Evolutionary conservation across 2,888 invertebrate species (phyloP).

Genomic region (Sceliomorpha sp.): DNA sequence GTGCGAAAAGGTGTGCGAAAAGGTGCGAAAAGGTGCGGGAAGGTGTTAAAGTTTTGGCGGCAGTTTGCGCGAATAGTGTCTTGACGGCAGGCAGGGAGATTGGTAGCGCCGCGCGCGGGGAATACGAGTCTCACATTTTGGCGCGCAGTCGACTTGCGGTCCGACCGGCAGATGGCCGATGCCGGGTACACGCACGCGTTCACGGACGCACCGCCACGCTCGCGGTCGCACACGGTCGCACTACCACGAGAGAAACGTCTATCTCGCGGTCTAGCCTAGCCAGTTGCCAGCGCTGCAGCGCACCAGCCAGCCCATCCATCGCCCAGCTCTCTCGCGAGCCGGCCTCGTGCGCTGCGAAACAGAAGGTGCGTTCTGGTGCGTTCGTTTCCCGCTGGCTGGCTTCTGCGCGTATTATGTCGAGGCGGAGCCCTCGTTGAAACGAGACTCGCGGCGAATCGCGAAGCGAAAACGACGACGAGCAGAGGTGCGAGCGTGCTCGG

Average conservation of each 20-base stretch:
- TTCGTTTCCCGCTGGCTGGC: conserved; percentile 62
- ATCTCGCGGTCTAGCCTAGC: conserved; percentile 53
- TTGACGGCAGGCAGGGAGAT: conserved; percentile 35
- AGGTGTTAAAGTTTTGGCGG: too few species aligned
- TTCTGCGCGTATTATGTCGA: conserved; percentile 60
- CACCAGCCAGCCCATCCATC: conserved; percentile 66
- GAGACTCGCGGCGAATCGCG: too few species aligned
- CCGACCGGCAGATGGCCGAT: conserved; percentile 77
- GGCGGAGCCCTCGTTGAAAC: conserved; percentile 61
- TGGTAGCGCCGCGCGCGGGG: conserved; percentile 69
- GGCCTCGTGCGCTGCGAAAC: conserved; percentile 71
- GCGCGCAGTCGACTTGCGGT: conserved; percentile 72
- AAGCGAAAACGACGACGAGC: too few species aligned
- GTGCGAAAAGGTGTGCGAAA: background rate
- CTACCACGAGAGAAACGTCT: conserved; percentile 48
- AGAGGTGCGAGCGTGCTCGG: too few species aligned
- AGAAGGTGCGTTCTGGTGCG: conserved; percentile 62
- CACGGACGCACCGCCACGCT: conserved; percentile 41
- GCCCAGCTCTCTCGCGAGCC: conserved; percentile 71
- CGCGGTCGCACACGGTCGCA: conserved; percentile 42
- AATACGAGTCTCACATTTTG: conserved; percentile 72
- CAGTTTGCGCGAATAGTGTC: background rate
- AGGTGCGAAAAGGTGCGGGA: conserved; percentile 1
- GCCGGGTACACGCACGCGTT: conserved; percentile 65
- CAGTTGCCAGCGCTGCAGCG: conserved; percentile 67